Evolutionary conservation across 2,888 invertebrate genomes (phyloP).

Genomic region (Drosophila meridiana): DNA sequence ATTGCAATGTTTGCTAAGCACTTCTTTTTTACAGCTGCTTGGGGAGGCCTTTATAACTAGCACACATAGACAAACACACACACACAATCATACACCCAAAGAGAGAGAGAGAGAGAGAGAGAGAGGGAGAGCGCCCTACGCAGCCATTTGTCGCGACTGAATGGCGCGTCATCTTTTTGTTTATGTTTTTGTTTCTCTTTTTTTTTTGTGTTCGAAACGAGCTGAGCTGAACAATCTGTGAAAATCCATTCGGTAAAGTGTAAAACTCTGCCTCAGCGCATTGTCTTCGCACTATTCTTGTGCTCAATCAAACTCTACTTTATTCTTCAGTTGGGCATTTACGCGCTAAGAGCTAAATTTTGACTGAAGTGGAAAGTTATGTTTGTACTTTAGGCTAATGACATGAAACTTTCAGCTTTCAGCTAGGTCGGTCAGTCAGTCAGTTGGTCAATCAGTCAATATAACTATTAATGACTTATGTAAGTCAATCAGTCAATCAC

Average conservation of each 20-base stretch:
- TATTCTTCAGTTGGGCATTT: not conserved
- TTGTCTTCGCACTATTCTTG: constrained; percentile 4
- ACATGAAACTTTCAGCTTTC: no score
- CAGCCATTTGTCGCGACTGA: constrained; percentile 51
- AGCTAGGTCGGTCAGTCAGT: not conserved
- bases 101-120: not conserved
- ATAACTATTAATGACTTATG: not conserved
- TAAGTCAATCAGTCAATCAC: not conserved
- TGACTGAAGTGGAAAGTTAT: not conserved
- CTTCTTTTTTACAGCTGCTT: constrained; percentile 70
- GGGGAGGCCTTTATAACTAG: constrained; percentile 48
- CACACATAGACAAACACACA: constrained; percentile 22
- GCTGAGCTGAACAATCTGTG: constrained; percentile 19
- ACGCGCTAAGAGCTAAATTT: not conserved
- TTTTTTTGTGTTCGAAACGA: constrained; percentile 28
- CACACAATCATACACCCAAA: not conserved
- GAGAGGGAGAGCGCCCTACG: constrained; percentile 5
- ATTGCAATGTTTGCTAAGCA: constrained; percentile 77
- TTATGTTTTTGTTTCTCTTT: not conserved
- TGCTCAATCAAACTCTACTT: constrained; percentile 4
- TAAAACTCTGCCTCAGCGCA: constrained; percentile 7
- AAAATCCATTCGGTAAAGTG: constrained; percentile 3
- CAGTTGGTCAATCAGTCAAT: not conserved
- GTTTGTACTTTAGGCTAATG: not conserved
- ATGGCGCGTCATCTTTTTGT: constrained; percentile 33